Evolutionary conservation across 2,113 vertebrate species (phyloP).

Genomic region (Isichthys henryi): DNA sequence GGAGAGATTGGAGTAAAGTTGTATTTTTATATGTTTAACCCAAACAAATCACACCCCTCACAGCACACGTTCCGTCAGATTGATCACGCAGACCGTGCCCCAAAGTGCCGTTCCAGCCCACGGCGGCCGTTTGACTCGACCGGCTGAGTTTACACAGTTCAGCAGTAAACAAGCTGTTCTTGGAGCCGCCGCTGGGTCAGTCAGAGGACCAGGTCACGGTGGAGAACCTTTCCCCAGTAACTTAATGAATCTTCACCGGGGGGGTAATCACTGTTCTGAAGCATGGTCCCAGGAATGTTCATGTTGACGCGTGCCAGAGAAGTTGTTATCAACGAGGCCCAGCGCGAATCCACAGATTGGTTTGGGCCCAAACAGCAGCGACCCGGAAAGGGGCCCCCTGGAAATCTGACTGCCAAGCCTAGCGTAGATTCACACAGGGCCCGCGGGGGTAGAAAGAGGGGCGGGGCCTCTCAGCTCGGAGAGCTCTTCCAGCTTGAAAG

Average conservation of each 20-base stretch:
- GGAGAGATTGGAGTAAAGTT: neutral
- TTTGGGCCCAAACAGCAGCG: neutral
- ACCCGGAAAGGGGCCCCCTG: neutral
- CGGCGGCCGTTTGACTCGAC: neutral
- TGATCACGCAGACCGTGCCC: neutral
- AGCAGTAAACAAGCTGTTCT: neutral
- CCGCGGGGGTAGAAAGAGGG: neutral
- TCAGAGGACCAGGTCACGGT: conserved; percentile 43
- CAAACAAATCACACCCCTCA: neutral
- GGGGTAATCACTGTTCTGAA: conserved; percentile 50
- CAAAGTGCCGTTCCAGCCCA: neutral
- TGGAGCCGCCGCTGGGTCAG: conserved; percentile 6
- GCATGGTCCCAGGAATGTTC: neutral
- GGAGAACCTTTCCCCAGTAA: conserved; percentile 36
- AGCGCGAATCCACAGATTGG: neutral
- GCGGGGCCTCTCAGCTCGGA: neutral
- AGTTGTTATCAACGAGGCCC: conserved; percentile 26
- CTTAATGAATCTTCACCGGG: conserved; percentile 51
- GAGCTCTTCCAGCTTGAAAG: neutral
- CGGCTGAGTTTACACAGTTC: neutral
- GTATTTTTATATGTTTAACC: neutral
- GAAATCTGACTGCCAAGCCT: neutral
- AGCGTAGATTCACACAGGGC: neutral
- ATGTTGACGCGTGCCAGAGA: conserved; percentile 37
- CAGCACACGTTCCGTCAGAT: neutral